Base-by-base conservation (phyloP, 2,888 invertebrate species). In the Drosophila diplacantha region DNA sequence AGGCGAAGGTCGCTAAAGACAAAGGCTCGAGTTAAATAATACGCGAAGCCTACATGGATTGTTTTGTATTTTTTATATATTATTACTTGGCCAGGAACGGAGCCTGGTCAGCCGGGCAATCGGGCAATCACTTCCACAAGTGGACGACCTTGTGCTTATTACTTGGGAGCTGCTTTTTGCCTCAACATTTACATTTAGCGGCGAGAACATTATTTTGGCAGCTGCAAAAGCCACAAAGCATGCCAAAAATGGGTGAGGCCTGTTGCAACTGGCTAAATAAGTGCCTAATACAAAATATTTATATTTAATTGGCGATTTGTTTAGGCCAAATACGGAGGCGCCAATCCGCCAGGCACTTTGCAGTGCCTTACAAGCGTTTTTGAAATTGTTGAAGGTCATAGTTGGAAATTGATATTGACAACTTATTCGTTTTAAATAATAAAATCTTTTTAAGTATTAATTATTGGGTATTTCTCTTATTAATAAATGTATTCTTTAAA, bases 71-170 rank as follows among this genome's bases (percentile, higher is more conserved):
- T 64, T n/a, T 34, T 43, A 22, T 24, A 7, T 24, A 8, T 44
- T 18, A 38, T 38, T 5, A 9, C 44, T 67, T 64, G 47, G 58
- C 31, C 58, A 49, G 70, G 61, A 67, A 37, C 20, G 35, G 39
- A 50, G n/a, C 44, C 38, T 46, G 71, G 44, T 22, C 35, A 60
- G 63, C 71, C 71, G 60, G 71, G 61, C 71, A 56, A 74, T 76
- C 71, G 58, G 71, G 66, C 73, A 56, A 71, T 63, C 53, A 39
- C 62, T 50, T 29, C 35, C 39, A 47, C 65, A 82, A 69, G 72
- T 64, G 46, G 83, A 35, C 67, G 81, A 77, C 77, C 77, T 77
- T 77, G 77, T 81, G 75, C 71, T 49, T 60, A 74, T 77, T 76
- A 53, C 56, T 39, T 20, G 35, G 20, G 8, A 26, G 24, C 64